Evolutionary conservation across 2,797 vertebrate species (phyloP).

Genomic region (Trematomus bernacchii): DNA sequence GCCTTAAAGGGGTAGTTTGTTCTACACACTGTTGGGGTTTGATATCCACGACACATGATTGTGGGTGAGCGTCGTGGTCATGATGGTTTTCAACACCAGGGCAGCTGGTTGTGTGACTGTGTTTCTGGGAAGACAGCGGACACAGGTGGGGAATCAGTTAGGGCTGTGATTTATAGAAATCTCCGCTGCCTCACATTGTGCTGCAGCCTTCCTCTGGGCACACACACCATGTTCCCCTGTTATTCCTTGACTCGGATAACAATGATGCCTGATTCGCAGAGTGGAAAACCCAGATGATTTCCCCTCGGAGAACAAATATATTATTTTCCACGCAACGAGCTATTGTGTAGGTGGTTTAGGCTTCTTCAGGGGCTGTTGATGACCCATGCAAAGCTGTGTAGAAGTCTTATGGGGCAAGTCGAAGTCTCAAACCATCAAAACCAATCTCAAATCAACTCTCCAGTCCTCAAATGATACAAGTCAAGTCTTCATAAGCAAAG

Average conservation of each 20-base stretch:
- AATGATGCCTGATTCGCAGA: constrained; percentile 64
- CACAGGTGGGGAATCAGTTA: constrained; percentile 85
- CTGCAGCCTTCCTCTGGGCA: constrained; percentile 73
- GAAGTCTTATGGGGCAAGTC: constrained; percentile 1
- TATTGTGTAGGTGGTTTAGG: constrained; percentile 46
- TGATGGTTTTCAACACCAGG: constrained; percentile 56
- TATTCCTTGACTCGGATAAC: constrained; percentile 65
- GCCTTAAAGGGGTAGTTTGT: constrained; percentile 50
- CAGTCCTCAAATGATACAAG: neutral
- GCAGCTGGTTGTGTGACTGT: constrained; percentile 67
- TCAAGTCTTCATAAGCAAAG: constrained; percentile 7
- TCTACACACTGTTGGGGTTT: constrained; percentile 33
- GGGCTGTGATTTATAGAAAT: constrained; percentile 75
- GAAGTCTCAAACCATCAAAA: constrained; percentile 5
- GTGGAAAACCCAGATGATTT: constrained; percentile 64
- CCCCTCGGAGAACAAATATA: constrained; percentile 55
- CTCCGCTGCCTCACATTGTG: constrained; percentile 76
- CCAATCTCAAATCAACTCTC: neutral
- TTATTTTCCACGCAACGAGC: constrained; percentile 51
- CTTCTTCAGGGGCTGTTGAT: constrained; percentile 38
- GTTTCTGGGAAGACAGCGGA: constrained; percentile 76
- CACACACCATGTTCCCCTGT: constrained; percentile 59
- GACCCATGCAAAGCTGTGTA: constrained; percentile 19
- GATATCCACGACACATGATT: constrained; percentile 43
- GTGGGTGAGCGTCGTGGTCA: constrained; percentile 31